Evolutionary conservation across 2,888 invertebrate genomes (phyloP).

Genomic region (Gymnocheta viridis): DNA sequence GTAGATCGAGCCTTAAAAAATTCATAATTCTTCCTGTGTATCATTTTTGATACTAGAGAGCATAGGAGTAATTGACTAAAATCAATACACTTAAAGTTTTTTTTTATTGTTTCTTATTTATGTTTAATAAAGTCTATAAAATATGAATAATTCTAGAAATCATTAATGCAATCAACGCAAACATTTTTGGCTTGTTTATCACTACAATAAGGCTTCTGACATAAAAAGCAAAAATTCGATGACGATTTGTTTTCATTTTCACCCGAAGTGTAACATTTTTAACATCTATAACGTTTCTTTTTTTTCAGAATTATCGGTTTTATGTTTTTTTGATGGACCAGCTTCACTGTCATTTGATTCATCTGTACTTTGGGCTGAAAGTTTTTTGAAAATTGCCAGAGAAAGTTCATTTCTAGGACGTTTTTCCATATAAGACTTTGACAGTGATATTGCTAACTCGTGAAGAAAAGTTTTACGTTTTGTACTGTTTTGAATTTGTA

Average conservation of each 20-base stretch:
- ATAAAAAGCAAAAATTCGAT: not conserved
- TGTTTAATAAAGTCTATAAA: not conserved
- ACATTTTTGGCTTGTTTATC: not conserved
- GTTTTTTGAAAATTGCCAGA: not conserved
- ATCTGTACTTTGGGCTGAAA: not conserved
- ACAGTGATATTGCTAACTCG: slow-evolving; percentile 1
- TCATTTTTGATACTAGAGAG: not conserved
- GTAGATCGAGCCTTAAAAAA: not conserved
- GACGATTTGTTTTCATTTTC: not conserved
- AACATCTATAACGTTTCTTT: not conserved
- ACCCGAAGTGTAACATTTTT: not conserved
- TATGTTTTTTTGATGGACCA: slow-evolving; percentile 1
- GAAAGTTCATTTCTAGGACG: slow-evolving; percentile 6
- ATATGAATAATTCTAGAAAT: not conserved
- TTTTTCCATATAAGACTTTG: slow-evolving; percentile 19
- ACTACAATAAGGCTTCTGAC: not conserved
- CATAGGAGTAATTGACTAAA: not conserved
- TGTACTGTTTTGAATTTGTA: not conserved
- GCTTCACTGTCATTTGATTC: slow-evolving; percentile 3
- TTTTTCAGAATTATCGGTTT: not conserved
- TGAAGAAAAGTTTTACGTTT: not conserved
- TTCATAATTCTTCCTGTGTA: not conserved
- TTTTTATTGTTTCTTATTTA: not conserved
- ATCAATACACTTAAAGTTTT: not conserved
- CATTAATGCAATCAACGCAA: not conserved